Evolutionary conservation across 2,797 vertebrate species (phyloP).

Genomic region (Silurus lanzhouensis): DNA sequence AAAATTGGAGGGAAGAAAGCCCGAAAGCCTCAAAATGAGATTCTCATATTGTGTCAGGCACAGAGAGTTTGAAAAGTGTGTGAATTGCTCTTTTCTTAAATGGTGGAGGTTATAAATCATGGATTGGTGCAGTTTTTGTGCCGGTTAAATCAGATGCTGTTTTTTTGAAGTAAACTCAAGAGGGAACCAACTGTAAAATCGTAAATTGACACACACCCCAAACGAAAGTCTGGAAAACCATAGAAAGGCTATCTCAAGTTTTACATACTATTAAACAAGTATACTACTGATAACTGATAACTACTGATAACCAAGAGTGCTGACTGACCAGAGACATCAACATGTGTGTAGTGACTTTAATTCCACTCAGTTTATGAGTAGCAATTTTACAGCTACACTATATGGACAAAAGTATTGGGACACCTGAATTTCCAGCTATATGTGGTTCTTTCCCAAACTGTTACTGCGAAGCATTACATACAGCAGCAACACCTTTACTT

Average conservation of each 20-base stretch:
- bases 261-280: background rate
- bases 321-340: background rate
- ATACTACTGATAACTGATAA: background rate
- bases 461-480: too few species aligned
- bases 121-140: background rate
- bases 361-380: background rate
- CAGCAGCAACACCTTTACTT: too few species aligned
- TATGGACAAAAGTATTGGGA: too few species aligned
- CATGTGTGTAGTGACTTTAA: background rate
- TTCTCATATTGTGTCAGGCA: background rate
- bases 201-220: background rate
- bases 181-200: background rate
- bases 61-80: background rate
- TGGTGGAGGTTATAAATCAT: background rate
- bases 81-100: background rate
- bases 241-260: background rate
- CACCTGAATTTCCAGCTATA: too few species aligned
- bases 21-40: background rate
- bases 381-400: background rate
- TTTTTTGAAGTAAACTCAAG: background rate
- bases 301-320: background rate
- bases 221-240: background rate
- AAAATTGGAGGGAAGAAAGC: constrained; percentile 9
- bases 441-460: too few species aligned
- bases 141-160: background rate